Conservation (phyloP, 1,140 invertebrate genomes). For the Lucilia sericata region DNA sequence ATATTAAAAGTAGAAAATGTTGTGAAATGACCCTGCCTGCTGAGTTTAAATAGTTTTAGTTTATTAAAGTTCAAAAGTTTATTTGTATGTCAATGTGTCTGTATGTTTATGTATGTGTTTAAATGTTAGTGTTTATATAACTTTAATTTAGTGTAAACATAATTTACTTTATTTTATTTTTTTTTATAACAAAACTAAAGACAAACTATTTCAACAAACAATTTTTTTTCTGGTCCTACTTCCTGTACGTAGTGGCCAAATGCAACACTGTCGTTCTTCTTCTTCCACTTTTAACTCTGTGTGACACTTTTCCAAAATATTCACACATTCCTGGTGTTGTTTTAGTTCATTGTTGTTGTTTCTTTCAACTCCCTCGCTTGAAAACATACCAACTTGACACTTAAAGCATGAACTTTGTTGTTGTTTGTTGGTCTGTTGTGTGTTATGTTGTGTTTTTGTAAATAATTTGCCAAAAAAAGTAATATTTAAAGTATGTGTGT, state of each 20-base stretch:
- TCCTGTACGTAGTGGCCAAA: not conserved
- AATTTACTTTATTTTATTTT: not conserved
- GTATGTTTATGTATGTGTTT: not conserved
- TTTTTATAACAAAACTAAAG: not conserved
- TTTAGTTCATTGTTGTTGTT: not conserved
- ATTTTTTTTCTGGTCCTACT: not conserved
- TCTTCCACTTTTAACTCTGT: not conserved
- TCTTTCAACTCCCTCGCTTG: not conserved
- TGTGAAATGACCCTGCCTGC: too few relatives aligned
- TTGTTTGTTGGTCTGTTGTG: not conserved
- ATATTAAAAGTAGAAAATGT: too few relatives aligned
- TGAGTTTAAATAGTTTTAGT: too few relatives aligned
- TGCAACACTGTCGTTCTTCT: not conserved
- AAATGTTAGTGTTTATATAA: not conserved
- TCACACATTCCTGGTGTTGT: not conserved
- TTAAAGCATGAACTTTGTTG: constrained; percentile 37
- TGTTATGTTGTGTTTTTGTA: constrained; percentile 12
- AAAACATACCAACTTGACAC: constrained; percentile 36
- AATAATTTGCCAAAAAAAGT: constrained; percentile 34
- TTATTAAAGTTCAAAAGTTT: too few relatives aligned
- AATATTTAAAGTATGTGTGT: constrained; percentile 22
- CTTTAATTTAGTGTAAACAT: not conserved
- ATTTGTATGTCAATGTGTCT: too few relatives aligned
- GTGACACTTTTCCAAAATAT: not conserved
- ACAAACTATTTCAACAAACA: not conserved